Base-by-base conservation (phyloP, 2,888 invertebrate genomes). In the Patella depressa region DNA sequence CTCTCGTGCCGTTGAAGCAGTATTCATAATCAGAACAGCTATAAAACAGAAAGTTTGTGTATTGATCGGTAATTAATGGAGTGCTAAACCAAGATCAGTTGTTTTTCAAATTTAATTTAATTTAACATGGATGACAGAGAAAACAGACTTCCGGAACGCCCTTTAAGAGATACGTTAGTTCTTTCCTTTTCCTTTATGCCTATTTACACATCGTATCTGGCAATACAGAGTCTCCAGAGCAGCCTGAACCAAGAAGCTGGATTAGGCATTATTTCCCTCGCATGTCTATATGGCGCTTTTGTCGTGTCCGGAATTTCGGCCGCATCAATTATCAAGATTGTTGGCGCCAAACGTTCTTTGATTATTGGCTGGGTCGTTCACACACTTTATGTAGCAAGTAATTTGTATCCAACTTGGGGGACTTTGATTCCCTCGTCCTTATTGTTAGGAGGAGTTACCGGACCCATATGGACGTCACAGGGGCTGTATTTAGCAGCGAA, bases 141-240 rank as follows among this genome's bases (percentile, higher is more conserved):
- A 3, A 34, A 34, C 34, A 34, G 34, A 34, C 34, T 34, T 34
- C 34, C 34, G 4, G 34, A 65, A 65, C 19, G 73, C 9, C 80
- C 82, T 14, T 75, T 81, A 24, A 73, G 72, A 73, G 85, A 85
- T 65, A 83, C 85, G 24, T 53, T 83, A 0, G 85, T 88, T 1
- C 77, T 90, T 29, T 86, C 87, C 2, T 53, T 83, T 14, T 85
- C 87, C 29, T 89, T 89, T 82, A 85, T 86, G 74, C 83, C 86
- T 15, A 83, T 88, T 5, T 88, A 86, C 74, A 89, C 89, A 0
- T 87, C 88, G 29, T 89, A 89, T 77, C 80, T 87, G 9, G 87
- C 88, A n/a, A 84, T 89, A 24, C 89, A 90, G 80, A 89, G 88
- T 73, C 82, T 89, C 7, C 89, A 89, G 80, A 89, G 88, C 77